phyloP scores from a whole-genome alignment of 2,888 invertebrate genomes.

The Plebejus melissa region DNA sequence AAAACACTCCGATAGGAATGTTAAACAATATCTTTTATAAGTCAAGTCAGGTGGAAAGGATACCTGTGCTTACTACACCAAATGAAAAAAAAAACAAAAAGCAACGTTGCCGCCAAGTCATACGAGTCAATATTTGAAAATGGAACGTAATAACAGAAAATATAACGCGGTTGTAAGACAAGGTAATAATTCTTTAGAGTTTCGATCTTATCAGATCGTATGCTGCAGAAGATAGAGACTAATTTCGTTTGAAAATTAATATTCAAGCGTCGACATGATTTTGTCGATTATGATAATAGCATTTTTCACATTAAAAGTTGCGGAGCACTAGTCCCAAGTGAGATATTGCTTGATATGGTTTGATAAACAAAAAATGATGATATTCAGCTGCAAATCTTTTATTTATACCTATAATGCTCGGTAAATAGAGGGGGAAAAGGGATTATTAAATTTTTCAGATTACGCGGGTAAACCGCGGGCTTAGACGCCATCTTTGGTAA shows the following conservation, averaged over 20 bases:
- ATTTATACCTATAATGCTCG: constrained; percentile 30
- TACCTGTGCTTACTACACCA: constrained; percentile 34
- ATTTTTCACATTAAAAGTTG: constrained; percentile 77
- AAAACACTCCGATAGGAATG: constrained; percentile 51
- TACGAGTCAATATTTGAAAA: constrained; percentile 40
- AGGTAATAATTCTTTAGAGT: constrained; percentile 22
- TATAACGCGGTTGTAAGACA: constrained; percentile 34
- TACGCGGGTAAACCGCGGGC: constrained; percentile 24
- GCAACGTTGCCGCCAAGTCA: constrained; percentile 32
- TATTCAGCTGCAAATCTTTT: constrained; percentile 36
- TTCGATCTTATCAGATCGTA: constrained; percentile 28
- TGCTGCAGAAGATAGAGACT: constrained; percentile 32
- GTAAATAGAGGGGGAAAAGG: constrained; percentile 28
- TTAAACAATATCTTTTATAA: constrained; percentile 54
- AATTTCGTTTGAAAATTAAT: constrained; percentile 29
- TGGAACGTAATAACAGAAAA: constrained; percentile 34
- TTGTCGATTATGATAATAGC: constrained; percentile 65
- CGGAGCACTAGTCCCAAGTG: constrained; percentile 42
- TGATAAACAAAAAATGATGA: constrained; percentile 36
- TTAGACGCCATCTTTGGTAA: constrained; percentile 29
- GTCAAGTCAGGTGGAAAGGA: constrained; percentile 47
- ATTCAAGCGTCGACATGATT: constrained; percentile 29
- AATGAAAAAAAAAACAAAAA: constrained; percentile 34
- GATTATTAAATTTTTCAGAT: constrained; percentile 29
- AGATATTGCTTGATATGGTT: constrained; percentile 40